Base-by-base conservation (phyloP, 2,113 vertebrate genomes). In the Murina feae region DNA sequence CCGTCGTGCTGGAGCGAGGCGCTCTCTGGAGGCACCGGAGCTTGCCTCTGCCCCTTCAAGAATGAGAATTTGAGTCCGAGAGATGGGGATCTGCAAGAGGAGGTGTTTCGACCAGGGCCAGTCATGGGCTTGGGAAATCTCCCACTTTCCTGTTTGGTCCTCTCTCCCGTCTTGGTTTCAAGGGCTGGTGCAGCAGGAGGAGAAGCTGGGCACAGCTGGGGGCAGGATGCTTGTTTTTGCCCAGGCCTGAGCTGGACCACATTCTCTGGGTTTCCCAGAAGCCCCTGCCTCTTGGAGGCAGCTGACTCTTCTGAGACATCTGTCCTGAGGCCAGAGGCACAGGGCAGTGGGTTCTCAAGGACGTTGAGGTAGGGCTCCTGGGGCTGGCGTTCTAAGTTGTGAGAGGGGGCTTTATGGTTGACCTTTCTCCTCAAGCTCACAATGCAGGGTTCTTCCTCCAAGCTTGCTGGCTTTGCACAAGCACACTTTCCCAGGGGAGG, bases 31-130 rank as follows among this genome's bases (percentile, higher is more conserved):
- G 97, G 32, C 37, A 92, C 85, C 1, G 18, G 60, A 69, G 96
- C 83, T n/a, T 96, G 96, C 92, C 95, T 98, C 0, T 98, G 96
- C 0, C 98, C 98, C 55, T 99, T 98, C 84, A 98, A 87, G 93
- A 98, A 98, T 65, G 98, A 98, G 97, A 98, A 98, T 84, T 98
- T 99, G 96, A 98, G 98, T 20, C 98, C 95, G 35, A 98, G 98
- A 49, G 60, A 76, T 0, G 93, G 92, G 1, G 86, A 71, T 32
- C 87, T 82, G 0, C 90, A 69, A 13, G 79, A 66, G 25, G 95
- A 66, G 28, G 72, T 55, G 5, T 44, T 89, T 37, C 3, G 71
- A 65, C 49, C 2, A 3, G 74, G 12, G 14, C 30, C 28, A 6
- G 66, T 1, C 4, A 16, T 44, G 3, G 96, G 25, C 3, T 35